These are phyloP conservation scores for Chymomyza costata DNA, from an alignment of 1,140 invertebrate species.

Conservation along the genomic window DNA sequence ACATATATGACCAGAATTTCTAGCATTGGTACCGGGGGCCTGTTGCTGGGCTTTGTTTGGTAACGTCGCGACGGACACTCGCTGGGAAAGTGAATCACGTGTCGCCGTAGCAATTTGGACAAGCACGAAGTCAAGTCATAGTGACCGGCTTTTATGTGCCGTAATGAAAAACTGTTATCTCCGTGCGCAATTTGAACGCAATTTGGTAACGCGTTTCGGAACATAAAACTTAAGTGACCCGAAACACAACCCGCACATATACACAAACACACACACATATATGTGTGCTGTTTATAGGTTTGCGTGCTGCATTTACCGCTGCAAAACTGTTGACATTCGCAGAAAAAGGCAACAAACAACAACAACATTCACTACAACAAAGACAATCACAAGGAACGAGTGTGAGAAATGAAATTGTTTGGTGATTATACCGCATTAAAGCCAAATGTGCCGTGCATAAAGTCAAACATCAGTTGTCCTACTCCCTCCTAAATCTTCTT, in stretches of 20 bases:
- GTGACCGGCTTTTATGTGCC: slow-evolving; percentile 64
- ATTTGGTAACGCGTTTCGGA: slow-evolving; percentile 69
- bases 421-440: slow-evolving; percentile 69
- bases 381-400: slow-evolving; percentile 26
- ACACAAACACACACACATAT: slow-evolving; percentile 8
- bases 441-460: slow-evolving; percentile 58
- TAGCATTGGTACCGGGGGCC: no score
- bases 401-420: slow-evolving; percentile 66
- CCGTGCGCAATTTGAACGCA: slow-evolving; percentile 70
- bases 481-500: no score
- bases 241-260: slow-evolving; percentile 35
- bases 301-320: slow-evolving; percentile 39
- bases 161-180: slow-evolving; percentile 73
- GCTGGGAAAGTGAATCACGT: slow-evolving; percentile 71
- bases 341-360: slow-evolving; percentile 44
- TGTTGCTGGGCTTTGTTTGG: no score
- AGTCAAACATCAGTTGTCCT: slow-evolving; percentile 39
- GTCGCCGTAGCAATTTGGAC: slow-evolving; percentile 64
- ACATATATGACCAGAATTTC: no score
- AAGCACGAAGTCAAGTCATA: slow-evolving; percentile 14
- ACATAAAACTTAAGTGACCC: slow-evolving; percentile 73
- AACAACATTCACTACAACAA: slow-evolving; percentile 19
- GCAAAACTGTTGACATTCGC: slow-evolving; percentile 63
- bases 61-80: background rate
- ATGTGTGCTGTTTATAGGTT: slow-evolving; percentile 38